Base-by-base conservation (phyloP, 2,797 vertebrate genomes). In the Telmatherina bonti region DNA sequence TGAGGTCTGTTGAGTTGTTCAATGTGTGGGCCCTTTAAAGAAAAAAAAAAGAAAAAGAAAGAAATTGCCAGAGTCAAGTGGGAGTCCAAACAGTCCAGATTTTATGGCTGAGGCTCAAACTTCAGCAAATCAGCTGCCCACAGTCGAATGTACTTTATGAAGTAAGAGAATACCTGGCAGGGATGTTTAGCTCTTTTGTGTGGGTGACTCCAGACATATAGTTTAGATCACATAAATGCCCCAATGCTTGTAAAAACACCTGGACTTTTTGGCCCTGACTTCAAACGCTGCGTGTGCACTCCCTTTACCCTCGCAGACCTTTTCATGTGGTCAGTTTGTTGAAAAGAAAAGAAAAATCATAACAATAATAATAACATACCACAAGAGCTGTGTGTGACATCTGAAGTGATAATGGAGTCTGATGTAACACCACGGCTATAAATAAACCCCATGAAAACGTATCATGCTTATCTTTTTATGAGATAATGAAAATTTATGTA, bases 191-290 rank as follows among this genome's bases (percentile, higher is more conserved):
- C 76, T 70, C 74, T 64, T 74, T 66, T 76, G 85, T 70, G 73
- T 73, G 83, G 88, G 82, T 62, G 82, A 86, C 83, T 89, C 78
- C 85, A 91, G 92, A 93, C 86, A 41, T 90, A 87, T 75, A 89
- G 82, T 90, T 92, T 88, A 80, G 67, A 90, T 69, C 78, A 78
- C 74, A 84, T 86, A 89, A 88, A 91, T 85, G 85, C 83, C 85
- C 87, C 83, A 77, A 76, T 78, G 81, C 86, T 86, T 82, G 81
- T 93, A 90, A 93, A 93, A 91, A 91, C 86, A 91, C 91, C 90
- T 92, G 92, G 89, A 83, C 61, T 57, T 83, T 89, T 90, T 94
- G 92, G 91, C 91, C 78, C 52, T 2, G 31, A 91, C 91, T 88
- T 93, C 92, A 93, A 93, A 93, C 82, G 62, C 63, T 12, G 61